These are phyloP conservation scores for Drosophila ambigua DNA, from an alignment of 1,140 invertebrate species.

Conservation along the genomic window DNA sequence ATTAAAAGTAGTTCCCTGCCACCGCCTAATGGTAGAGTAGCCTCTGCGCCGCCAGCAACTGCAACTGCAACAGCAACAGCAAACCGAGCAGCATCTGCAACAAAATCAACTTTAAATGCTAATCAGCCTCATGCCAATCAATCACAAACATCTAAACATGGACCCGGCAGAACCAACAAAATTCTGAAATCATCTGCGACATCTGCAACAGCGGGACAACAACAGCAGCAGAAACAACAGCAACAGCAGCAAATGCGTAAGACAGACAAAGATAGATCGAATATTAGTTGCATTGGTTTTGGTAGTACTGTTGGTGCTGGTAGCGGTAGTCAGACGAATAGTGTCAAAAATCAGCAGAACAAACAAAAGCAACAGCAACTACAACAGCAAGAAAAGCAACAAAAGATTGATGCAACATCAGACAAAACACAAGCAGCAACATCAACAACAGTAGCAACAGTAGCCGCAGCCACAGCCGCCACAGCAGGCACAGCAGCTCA, in stretches of 20 bases:
- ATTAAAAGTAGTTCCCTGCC: constrained; percentile 85
- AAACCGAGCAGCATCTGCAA: constrained; percentile 40
- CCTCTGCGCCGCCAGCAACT: constrained; percentile 67
- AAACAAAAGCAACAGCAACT: constrained; percentile 71
- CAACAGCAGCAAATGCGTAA: constrained; percentile 74
- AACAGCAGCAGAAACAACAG: constrained; percentile 33
- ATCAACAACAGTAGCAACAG: constrained; percentile 25
- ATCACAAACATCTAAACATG: constrained; percentile 67
- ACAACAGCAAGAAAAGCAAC: constrained; percentile 46
- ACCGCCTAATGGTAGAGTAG: constrained; percentile 82
- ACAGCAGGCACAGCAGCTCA: constrained; percentile 33
- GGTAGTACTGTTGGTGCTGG: constrained; percentile 71
- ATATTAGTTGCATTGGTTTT: constrained; percentile 73
- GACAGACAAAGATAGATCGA: constrained; percentile 83
- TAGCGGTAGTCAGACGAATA: constrained; percentile 70
- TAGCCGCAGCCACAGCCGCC: constrained; percentile 29
- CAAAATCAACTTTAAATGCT: constrained; percentile 66
- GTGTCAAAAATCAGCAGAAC: constrained; percentile 78
- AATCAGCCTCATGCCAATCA: constrained; percentile 74
- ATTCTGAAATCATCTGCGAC: constrained; percentile 43
- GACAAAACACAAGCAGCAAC: constrained; percentile 17
- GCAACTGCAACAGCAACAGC: constrained; percentile 54
- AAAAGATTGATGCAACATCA: constrained; percentile 34
- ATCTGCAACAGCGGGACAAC: constrained; percentile 29
- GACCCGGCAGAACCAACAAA: constrained; percentile 42